These are phyloP conservation scores for Sternarchorhynchus goeldii DNA, from an alignment of 2,797 vertebrate species.

Conservation along the genomic window DNA sequence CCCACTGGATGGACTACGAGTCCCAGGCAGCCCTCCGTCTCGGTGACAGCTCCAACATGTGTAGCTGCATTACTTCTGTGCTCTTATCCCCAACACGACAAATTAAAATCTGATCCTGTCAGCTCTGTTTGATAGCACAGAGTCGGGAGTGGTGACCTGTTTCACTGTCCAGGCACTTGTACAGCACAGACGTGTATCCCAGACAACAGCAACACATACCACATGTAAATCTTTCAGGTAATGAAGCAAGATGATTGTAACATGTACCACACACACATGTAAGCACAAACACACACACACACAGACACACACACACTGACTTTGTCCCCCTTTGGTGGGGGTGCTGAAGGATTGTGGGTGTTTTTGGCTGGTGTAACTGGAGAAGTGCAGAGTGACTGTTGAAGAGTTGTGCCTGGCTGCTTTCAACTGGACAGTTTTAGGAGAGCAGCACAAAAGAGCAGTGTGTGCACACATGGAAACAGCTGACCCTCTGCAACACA, in stretches of 20 bases:
- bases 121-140: constrained; percentile 37
- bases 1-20: constrained; percentile 38
- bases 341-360: constrained; percentile 42
- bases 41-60: constrained; percentile 42
- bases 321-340: constrained; percentile 16
- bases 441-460: constrained; percentile 49
- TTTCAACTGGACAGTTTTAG: constrained; percentile 43
- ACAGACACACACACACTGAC: too few species aligned
- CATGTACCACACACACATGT: too few species aligned
- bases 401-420: constrained; percentile 51
- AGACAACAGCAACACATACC: background rate
- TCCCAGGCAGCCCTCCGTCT: constrained; percentile 44
- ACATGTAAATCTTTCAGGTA: background rate
- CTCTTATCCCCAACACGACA: constrained; percentile 40
- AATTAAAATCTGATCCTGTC: constrained; percentile 45
- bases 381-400: constrained; percentile 40
- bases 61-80: constrained; percentile 14
- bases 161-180: background rate
- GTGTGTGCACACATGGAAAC: constrained; percentile 43
- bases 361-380: constrained; percentile 49
- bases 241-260: too few species aligned
- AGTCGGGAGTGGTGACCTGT: constrained; percentile 16
- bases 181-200: constrained; percentile 7
- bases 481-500: constrained; percentile 36
- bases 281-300: too few species aligned